Percentiles rank a stretch among this genome's conserved stretches.
These are phyloP conservation scores for Nemotelus pantherinus DNA, from an alignment of 2,888 invertebrate genomes.

Conservation along the genomic window DNA sequence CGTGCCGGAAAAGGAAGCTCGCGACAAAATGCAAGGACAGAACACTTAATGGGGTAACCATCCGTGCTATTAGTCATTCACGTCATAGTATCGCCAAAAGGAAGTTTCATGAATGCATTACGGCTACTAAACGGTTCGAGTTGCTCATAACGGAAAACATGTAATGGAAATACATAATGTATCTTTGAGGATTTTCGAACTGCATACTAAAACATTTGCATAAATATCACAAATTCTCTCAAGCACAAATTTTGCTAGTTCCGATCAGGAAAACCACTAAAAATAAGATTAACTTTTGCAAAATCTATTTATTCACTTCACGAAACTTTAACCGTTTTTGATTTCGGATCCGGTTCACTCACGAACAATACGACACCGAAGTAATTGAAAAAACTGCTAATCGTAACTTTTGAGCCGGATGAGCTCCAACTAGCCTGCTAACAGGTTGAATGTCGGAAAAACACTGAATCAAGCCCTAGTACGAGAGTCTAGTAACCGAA, in stretches of 20 bases:
- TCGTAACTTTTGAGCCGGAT: neutral
- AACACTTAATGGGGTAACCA: conserved; percentile 3
- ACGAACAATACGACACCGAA: neutral
- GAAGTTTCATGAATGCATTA: neutral
- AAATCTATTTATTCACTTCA: no score
- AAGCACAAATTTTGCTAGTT: no score
- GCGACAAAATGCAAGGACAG: conserved; percentile 2
- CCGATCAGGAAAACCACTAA: no score
- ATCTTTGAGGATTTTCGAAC: no score
- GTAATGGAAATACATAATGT: no score
- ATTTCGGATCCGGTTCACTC: neutral
- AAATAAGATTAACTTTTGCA: no score
- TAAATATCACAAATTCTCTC: no score
- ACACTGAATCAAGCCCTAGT: conserved; percentile 8
- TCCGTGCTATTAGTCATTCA: conserved; percentile 1
- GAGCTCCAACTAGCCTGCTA: conserved; percentile 3
- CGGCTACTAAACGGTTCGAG: neutral
- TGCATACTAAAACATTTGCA: no score
- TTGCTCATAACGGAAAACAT: neutral
- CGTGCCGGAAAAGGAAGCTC: conserved; percentile 19
- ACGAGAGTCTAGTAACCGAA: neutral
- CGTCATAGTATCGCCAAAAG: neutral
- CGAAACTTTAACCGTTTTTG: no score
- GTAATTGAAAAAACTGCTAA: neutral
- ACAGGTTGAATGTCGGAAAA: conserved; percentile 32